Base-by-base conservation (phyloP, 2,113 vertebrate species). In the Girardinichthys multiradiatus region DNA sequence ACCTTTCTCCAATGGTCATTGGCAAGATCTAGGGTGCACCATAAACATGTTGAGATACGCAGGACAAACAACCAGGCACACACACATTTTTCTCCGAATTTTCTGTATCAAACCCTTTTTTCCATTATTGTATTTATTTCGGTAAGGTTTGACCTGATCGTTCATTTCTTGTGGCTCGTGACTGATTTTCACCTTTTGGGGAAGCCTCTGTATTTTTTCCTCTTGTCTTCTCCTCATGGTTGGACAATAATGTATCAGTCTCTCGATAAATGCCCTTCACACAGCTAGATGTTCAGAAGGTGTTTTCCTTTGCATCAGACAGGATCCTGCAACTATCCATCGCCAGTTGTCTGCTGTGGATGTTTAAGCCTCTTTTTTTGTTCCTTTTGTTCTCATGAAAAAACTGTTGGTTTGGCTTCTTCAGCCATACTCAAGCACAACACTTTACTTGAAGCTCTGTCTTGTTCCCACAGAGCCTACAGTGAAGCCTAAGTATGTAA, bases 301-400 rank as follows among this genome's bases (percentile, higher is more conserved):
- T 29, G 39, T 14, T 68, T 57, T 68, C 33, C 15, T 31, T 26
- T 11, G 19, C 64, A 21, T 19, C 4, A 4, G 26, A 29, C 14
- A 54, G 10, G 11, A n/a, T 26, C 67, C 51, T 68, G 24, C 8
- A 26, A 37, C 57, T 35, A 57, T 68, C 31, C 51, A 57, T 31
- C n/a, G 14, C 51, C 7, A n/a, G 31, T 35, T 37, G 29, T 57
- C 66, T 19, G 30, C 48, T 68, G 51, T 57, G 30, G 66, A 68
- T 29, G 2, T 33, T 57, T 24, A 57, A 29, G 48, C 24, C 30
- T 26, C 26, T 26, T 29, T 37, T 26, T 33, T n/a, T 57, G 48
- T 19, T n/a, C 51, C 65, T 51, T 54, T 68, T 68, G 65, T 68
- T 68, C 29, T 14, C 45, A n/a, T 54, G 29, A 54, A 67, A 45